Conservation (phyloP, 2,888 invertebrate genomes). For the Nasonovia ribisnigri region DNA sequence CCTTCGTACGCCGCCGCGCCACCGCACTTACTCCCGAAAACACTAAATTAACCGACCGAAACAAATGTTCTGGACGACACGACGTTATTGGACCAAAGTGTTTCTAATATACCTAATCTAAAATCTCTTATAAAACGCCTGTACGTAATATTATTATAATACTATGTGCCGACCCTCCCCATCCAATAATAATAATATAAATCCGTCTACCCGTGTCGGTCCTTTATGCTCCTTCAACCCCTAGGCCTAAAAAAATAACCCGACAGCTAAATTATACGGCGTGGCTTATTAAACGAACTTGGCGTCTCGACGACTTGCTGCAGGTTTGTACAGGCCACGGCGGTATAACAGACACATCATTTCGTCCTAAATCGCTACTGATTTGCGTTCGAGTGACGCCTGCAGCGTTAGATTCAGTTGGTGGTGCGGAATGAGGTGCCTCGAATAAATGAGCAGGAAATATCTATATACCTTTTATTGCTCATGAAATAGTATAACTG, state of each 20-base stretch:
- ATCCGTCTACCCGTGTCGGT: not conserved
- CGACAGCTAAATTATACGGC: not conserved
- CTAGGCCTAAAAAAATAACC: not conserved
- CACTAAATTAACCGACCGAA: constrained; percentile 53
- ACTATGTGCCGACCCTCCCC: not conserved
- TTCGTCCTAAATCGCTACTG: not conserved
- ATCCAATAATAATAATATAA: not conserved
- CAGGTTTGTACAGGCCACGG: not conserved
- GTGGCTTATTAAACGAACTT: not conserved
- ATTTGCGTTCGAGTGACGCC: not conserved
- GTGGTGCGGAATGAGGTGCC: not conserved
- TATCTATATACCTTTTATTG: not conserved
- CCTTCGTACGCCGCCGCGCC: constrained; percentile 25
- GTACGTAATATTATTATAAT: not conserved
- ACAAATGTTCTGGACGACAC: constrained; percentile 54
- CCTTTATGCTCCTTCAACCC: not conserved
- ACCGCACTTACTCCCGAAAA: constrained; percentile 38
- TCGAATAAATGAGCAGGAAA: not conserved
- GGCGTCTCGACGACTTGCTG: not conserved
- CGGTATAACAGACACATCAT: not conserved
- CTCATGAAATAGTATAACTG: not conserved
- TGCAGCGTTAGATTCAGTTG: not conserved
- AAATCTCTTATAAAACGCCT: not conserved
- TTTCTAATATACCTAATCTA: not conserved
- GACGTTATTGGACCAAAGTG: constrained; percentile 40